Base-by-base conservation (phyloP, 2,888 invertebrate genomes). In the Hydropsyche betteni region DNA sequence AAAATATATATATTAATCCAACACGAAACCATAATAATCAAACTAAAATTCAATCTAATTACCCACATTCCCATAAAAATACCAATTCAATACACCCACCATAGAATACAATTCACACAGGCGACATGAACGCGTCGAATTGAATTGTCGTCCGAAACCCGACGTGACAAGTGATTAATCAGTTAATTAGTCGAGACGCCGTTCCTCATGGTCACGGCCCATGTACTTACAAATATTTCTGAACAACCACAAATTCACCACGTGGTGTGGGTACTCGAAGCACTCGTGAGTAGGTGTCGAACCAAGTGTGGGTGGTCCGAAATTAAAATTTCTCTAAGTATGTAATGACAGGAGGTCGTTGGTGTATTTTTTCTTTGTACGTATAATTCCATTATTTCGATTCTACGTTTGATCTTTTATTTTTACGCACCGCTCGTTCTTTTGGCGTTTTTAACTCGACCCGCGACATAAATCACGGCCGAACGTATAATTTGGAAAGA, bases 281-380 rank as follows among this genome's bases (percentile, higher is more conserved):
- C 44, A 44, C 44, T 44, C 44, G 69, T 36, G 5, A 14, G 58
- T 55, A 61, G 55, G 72, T 14, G 72, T 38, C 14, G 61, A 70
- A 38, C 58, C 61, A n/a, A 33, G 64, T 24, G 72, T 72, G 72
- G 72, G 72, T 58, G 72, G 72, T 72, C 72, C 36, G 34, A 72
- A 72, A 72, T 72, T 72, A 72, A 72, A 72, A 72, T 72, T 72
- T 61, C 61, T 72, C 38, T 72, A 72, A 72, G 72, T 72, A 72
- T 72, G 72, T 72, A 72, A 72, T 72, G 72, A 72, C 72, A 72
- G 72, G 72, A 72, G 72, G 72, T 38, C 72, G 58, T 72, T 16
- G n/a, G 34, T 8, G 44, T 12, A n/a, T 58, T 58, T 14, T 24
- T 61, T 72, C 34, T 64, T 24, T 12, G 61, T n/a, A 55, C 8